Evolutionary conservation across 2,888 invertebrate species (phyloP).

Genomic region (Scelioninae gen. 2): DNA sequence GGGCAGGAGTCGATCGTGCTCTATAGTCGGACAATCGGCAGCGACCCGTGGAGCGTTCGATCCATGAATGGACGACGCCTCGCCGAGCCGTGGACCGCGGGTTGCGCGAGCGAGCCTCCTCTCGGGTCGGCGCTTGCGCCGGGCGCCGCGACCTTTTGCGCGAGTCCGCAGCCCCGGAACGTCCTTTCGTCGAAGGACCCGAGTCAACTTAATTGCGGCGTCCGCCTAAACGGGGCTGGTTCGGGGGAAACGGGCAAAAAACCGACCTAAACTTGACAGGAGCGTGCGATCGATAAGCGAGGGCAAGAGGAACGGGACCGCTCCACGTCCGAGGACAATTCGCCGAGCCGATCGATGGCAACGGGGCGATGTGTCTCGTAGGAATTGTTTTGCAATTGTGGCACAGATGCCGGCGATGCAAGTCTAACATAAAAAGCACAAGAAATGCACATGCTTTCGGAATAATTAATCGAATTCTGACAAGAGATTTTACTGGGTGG

Average conservation of each 20-base stretch:
- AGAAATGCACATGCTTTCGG: no score
- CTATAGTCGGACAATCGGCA: constrained; percentile 25
- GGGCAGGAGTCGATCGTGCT: no score
- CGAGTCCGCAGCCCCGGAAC: constrained; percentile 53
- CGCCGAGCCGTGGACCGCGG: constrained; percentile 41
- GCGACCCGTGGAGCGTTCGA: constrained; percentile 33
- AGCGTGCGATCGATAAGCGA: constrained; percentile 11
- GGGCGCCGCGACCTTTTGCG: constrained; percentile 41
- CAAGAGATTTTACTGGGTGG: no score
- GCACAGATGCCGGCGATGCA: no score
- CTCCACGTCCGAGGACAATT: no score
- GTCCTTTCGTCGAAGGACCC: constrained; percentile 40
- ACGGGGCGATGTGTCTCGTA: no score
- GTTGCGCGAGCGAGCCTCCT: constrained; percentile 62
- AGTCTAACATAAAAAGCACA: no score
- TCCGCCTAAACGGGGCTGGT: constrained; percentile 28
- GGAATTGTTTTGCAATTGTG: no score
- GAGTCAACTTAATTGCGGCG: constrained; percentile 24
- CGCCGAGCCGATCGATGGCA: no score
- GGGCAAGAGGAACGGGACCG: no score
- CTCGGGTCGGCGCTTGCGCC: constrained; percentile 61
- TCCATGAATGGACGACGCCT: constrained; percentile 64
- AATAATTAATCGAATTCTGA: no score
- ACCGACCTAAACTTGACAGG: constrained; percentile 11
- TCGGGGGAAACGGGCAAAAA: neutral